Conservation (phyloP, 2,797 vertebrate species). For the Pseudotriccus pelzelni region DNA sequence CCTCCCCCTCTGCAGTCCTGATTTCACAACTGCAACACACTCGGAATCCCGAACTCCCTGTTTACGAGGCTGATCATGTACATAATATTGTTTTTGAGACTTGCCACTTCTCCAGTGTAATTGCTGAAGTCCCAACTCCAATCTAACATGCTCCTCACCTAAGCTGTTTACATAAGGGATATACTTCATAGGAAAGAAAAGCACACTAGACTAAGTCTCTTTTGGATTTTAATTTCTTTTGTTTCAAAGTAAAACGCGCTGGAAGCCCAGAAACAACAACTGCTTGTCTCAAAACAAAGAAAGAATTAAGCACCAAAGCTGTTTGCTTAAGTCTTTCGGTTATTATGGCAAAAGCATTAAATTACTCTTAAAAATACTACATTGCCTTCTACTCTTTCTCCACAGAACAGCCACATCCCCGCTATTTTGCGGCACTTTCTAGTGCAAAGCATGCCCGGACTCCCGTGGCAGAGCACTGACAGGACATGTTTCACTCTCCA, state of each 20-base stretch:
- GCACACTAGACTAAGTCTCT: background rate
- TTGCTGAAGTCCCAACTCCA: constrained; percentile 42
- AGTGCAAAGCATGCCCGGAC: constrained; percentile 30
- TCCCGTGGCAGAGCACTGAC: constrained; percentile 59
- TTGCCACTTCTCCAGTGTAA: constrained; percentile 14
- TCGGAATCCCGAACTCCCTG: background rate
- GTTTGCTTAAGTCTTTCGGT: constrained; percentile 41
- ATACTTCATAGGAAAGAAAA: background rate
- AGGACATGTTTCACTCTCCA: constrained; percentile 49
- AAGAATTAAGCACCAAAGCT: constrained; percentile 52
- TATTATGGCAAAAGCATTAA: constrained; percentile 47
- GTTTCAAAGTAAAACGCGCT: background rate
- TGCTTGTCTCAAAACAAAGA: background rate
- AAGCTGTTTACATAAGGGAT: constrained; percentile 44
- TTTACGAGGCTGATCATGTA: background rate
- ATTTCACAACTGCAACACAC: background rate
- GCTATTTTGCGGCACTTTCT: constrained; percentile 17
- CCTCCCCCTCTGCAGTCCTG: background rate
- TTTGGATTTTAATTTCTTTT: constrained; percentile 18
- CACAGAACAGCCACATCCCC: background rate
- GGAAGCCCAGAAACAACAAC: constrained; percentile 1
- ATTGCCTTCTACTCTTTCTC: constrained; percentile 1
- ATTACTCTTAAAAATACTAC: constrained; percentile 31
- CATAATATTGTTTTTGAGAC: constrained; percentile 20
- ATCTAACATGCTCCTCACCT: constrained; percentile 24